These are phyloP conservation scores for Ceriagrion tenellum DNA, from an alignment of 2,888 invertebrate genomes.

Conservation along the genomic window DNA sequence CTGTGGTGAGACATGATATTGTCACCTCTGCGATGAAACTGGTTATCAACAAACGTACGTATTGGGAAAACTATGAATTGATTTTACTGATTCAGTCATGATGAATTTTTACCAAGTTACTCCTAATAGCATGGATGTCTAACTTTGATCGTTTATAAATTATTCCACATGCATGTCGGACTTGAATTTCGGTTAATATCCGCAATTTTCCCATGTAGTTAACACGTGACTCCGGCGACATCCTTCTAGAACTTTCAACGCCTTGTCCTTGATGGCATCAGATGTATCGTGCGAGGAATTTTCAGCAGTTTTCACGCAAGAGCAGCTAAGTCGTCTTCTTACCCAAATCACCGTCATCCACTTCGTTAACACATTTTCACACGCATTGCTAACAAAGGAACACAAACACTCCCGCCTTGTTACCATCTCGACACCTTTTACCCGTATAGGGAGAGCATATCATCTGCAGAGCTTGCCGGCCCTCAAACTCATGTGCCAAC, in stretches of 20 bases:
- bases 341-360: neutral
- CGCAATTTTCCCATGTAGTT: neutral
- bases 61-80: too few relatives aligned
- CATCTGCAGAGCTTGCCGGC: neutral
- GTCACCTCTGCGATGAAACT: too few relatives aligned
- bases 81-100: too few relatives aligned
- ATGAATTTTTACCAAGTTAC: too few relatives aligned
- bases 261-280: neutral
- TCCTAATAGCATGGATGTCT: too few relatives aligned
- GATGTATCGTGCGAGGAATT: neutral
- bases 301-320: neutral
- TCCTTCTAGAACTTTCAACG: neutral
- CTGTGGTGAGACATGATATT: too few relatives aligned
- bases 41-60: too few relatives aligned
- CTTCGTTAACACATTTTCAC: neutral
- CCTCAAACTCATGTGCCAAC: neutral
- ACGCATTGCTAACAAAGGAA: neutral
- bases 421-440: neutral
- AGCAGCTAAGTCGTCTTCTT: neutral
- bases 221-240: neutral
- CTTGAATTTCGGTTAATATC: too few relatives aligned
- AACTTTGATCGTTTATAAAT: too few relatives aligned
- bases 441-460: neutral
- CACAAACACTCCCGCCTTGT: neutral
- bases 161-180: too few relatives aligned